These are phyloP conservation scores for Sarcophaga bullata DNA, from an alignment of 1,140 invertebrate genomes.

Conservation along the genomic window DNA sequence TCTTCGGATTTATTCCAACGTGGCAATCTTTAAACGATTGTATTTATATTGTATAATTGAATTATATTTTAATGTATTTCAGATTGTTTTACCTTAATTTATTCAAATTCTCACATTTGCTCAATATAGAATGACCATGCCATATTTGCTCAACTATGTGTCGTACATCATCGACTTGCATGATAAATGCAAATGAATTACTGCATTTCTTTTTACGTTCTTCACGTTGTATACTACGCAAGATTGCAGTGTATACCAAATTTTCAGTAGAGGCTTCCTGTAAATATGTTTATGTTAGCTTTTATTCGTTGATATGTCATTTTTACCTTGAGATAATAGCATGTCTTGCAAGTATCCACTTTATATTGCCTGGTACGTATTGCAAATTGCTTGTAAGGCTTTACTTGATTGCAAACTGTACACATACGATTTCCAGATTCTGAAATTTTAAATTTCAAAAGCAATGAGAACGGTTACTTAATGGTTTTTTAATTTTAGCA, in stretches of 20 bases:
- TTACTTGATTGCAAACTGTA: slow-evolving; percentile 61
- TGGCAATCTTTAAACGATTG: slow-evolving; percentile 59
- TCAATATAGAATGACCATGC: slow-evolving; percentile 72
- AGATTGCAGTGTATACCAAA: slow-evolving; percentile 67
- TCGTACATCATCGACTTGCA: slow-evolving; percentile 70
- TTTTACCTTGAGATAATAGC: slow-evolving; percentile 59
- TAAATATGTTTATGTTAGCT: slow-evolving; percentile 3
- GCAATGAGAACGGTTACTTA: slow-evolving; percentile 17
- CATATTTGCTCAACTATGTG: slow-evolving; percentile 73
- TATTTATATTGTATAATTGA: too few relatives aligned
- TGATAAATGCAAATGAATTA: slow-evolving; percentile 68
- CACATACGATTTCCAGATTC: slow-evolving; percentile 55
- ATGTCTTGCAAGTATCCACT: slow-evolving; percentile 62
- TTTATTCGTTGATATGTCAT: background rate
- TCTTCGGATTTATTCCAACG: slow-evolving; percentile 69
- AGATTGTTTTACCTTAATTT: slow-evolving; percentile 62
- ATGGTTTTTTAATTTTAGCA: too few relatives aligned
- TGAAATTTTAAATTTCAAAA: background rate
- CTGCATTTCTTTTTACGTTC: slow-evolving; percentile 67
- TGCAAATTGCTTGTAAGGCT: slow-evolving; percentile 54
- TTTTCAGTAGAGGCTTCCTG: slow-evolving; percentile 55
- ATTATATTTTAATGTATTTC: background rate
- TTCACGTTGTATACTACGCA: slow-evolving; percentile 69
- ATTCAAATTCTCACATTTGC: slow-evolving; percentile 68
- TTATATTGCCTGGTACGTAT: slow-evolving; percentile 59